Evolutionary conservation across 2,888 invertebrate genomes (phyloP), one percentile per base, ranked within the genome.

Genomic region (Papilio demoleus): DNA sequence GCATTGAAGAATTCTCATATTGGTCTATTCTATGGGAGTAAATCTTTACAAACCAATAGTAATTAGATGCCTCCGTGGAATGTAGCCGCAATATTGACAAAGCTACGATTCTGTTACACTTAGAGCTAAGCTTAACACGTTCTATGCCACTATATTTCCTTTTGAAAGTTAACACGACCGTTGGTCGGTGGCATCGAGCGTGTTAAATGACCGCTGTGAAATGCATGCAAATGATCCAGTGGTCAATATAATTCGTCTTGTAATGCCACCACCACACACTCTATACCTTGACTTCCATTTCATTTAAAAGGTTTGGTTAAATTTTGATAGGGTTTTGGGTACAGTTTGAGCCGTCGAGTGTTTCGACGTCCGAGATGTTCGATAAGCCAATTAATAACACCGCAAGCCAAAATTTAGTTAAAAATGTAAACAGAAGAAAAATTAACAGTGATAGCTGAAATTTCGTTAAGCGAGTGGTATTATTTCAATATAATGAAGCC

Each of bases 191-290:
- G 47, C 22, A 47, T 47, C 22, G 47, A 22, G 8, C 47, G 47
- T 47, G 47, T 47, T 47, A 87, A 81, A 82, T 80, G 81, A 78
- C 80, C 87, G 79, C 83, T 85, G 90, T 86, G 85, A 88, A 70
- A 86, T 84, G 89, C 91, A 92, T 92, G 92, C 91, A 92, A 85
- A 92, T 92, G 89, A 90, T 86, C 85, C 81, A 83, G 90, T 88
- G 90, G 88, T 79, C 81, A 81, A 81, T 71, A 81, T 40, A 47
- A 79, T 77, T 82, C 79, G 79, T 86, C 84, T 81, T 84, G 82
- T 87, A 85, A 90, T 91, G 90, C 91, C 91, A 91, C 90, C 92
- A 92, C 92, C 92, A 92, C 92, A 92, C 92, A 92, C 92, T 92
- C 92, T 90, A 88, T 88, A 92, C 91, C 92, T 87, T 86, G 77